phyloP scores from a whole-genome alignment of 2,797 vertebrate genomes.

The Craterocephalus amniculus region DNA sequence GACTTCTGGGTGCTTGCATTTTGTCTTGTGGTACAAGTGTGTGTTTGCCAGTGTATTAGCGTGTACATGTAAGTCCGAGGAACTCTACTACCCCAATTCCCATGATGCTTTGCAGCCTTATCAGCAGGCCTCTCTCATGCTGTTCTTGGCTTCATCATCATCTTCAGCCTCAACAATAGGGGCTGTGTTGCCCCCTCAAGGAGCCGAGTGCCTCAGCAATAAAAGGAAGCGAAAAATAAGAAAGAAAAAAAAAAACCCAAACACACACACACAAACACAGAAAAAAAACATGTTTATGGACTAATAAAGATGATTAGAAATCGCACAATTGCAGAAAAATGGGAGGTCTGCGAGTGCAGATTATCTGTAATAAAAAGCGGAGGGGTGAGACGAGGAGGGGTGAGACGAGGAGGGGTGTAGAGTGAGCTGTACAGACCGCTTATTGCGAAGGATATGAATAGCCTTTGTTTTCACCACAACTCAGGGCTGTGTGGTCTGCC shows the following conservation, averaged over 20 bases:
- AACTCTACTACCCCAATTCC: slow-evolving; percentile 48
- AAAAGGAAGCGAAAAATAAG: slow-evolving; percentile 56
- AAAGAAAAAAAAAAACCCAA: too few species aligned
- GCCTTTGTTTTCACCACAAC: slow-evolving; percentile 87
- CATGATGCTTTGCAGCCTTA: slow-evolving; percentile 70
- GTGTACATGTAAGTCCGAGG: slow-evolving; percentile 27
- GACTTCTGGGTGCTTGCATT: slow-evolving; percentile 45
- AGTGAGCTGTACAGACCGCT: slow-evolving; percentile 79
- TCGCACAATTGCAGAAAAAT: slow-evolving; percentile 77
- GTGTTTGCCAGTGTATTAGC: slow-evolving; percentile 11
- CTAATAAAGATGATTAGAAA: slow-evolving; percentile 83
- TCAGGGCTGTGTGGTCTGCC: slow-evolving; percentile 84
- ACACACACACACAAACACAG: too few species aligned
- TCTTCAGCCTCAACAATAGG: slow-evolving; percentile 68
- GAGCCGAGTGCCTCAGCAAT: slow-evolving; percentile 58
- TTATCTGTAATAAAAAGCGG: slow-evolving; percentile 82
- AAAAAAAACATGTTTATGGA: slow-evolving; percentile 74
- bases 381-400: slow-evolving; percentile 60
- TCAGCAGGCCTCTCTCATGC: slow-evolving; percentile 65
- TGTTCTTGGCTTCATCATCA: slow-evolving; percentile 65
- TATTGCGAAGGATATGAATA: slow-evolving; percentile 87
- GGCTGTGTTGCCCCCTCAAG: slow-evolving; percentile 67
- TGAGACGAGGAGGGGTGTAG: slow-evolving; percentile 42
- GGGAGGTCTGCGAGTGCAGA: slow-evolving; percentile 76
- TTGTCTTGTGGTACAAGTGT: slow-evolving; percentile 23